phyloP scores from a whole-genome alignment of 2,113 vertebrate genomes.

The Climacteris rufus region DNA sequence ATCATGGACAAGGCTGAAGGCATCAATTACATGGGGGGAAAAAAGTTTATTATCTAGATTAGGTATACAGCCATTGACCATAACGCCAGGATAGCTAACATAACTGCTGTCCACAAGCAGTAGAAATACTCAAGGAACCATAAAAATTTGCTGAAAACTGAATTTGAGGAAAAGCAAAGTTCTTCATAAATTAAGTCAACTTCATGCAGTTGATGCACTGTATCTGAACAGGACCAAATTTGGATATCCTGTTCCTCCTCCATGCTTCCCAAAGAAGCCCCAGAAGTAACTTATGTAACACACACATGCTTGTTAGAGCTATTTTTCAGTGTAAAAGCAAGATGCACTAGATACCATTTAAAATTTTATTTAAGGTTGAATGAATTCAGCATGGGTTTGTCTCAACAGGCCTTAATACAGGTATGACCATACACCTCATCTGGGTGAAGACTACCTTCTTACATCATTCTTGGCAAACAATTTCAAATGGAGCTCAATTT shows the following conservation, averaged over 20 bases:
- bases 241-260: neutral
- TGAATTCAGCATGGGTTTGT: neutral
- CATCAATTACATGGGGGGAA: neutral
- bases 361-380: neutral
- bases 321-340: neutral
- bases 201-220: neutral
- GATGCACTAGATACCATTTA: neutral
- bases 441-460: neutral
- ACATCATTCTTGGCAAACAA: neutral
- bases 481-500: neutral
- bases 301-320: neutral
- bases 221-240: neutral
- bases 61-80: neutral
- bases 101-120: neutral
- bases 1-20: neutral
- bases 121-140: neutral
- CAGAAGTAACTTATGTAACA: neutral
- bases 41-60: neutral
- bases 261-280: neutral
- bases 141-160: neutral
- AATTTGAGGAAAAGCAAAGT: neutral
- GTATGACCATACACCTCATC: neutral
- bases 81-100: neutral
- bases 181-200: neutral
- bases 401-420: neutral